Evolutionary conservation across 1,140 invertebrate genomes (phyloP), one percentile per base, ranked within the genome.

Genomic region (Diprion similis): DNA sequence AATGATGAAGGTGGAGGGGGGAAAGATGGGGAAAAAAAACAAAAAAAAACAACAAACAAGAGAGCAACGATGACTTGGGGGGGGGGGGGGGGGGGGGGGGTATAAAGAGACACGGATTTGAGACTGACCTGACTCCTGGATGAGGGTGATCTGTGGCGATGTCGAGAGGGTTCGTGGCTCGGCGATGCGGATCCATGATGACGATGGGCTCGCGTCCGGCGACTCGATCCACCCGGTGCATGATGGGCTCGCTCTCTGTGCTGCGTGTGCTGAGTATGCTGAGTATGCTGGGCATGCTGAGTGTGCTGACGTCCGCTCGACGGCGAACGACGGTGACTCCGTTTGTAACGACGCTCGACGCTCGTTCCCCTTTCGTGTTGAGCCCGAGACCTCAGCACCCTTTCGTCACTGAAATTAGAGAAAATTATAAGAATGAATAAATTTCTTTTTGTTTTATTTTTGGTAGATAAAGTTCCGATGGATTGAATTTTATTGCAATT

Each of bases 291-390:
- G 65, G 73, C 74, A 74, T 74, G 75, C 46, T 78, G 71, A 18
- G 79, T 80, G 64, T 85, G 82, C 72, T 89, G 89, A 13, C 89
- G 84, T 13, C 89, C 88, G 77, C 89, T 90, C 46, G 90, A 91
- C 7, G 91, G 91, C 18, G 91, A 92, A 71, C 91, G 86, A 15
- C 91, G 87, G 78, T 91, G 89, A 71, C 90, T 91, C 10, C 91
- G 88, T 71, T 92, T 92, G 84, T 91, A 92, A 9, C 91, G 89
- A 4, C 90, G 86, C 78, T 92, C 91, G 48, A 89, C 89, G 70
- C 89, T 91, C 0, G 90, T 90, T 11, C 90, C 90, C 11, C 90
- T 87, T 73, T 92, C 90, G 82, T 92, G 91, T 68, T 91, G 89
- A 17, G 51, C 51, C n/a, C 91, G 86, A 1, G 90, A 91, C 71